Evolutionary conservation across 2,888 invertebrate genomes (phyloP).

Genomic region (Beris chalybata): DNA sequence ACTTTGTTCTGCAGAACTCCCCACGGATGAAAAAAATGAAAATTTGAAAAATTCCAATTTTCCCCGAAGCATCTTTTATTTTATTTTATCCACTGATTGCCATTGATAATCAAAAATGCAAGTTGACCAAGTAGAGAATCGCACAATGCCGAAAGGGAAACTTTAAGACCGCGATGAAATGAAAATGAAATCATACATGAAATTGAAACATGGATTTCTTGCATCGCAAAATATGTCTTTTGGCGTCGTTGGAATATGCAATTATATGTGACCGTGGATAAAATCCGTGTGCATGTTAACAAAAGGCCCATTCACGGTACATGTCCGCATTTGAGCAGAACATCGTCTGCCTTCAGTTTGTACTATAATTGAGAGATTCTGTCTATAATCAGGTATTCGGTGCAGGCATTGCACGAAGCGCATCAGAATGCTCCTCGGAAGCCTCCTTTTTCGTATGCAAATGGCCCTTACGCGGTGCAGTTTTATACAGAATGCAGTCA

Average conservation of each 20-base stretch:
- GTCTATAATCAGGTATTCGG: constrained; percentile 26
- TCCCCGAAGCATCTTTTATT: too few relatives aligned
- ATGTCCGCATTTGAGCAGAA: constrained; percentile 8
- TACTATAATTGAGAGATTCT: constrained; percentile 19
- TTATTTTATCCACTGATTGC: too few relatives aligned
- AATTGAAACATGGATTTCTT: constrained; percentile 30
- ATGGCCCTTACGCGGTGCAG: constrained; percentile 13
- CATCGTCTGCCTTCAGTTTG: constrained; percentile 14
- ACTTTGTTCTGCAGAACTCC: too few relatives aligned
- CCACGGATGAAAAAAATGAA: too few relatives aligned
- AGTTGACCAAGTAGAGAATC: too few relatives aligned
- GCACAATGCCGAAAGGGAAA: too few relatives aligned
- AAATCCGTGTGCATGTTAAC: constrained; percentile 15
- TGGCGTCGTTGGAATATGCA: constrained; percentile 29
- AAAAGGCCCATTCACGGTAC: constrained; percentile 19
- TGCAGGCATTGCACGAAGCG: background rate
- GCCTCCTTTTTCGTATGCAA: constrained; percentile 25
- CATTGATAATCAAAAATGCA: too few relatives aligned
- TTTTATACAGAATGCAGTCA: constrained; percentile 19
- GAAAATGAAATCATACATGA: constrained; percentile 29
- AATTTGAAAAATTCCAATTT: too few relatives aligned
- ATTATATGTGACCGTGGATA: constrained; percentile 29
- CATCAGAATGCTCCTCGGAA: constrained; percentile 3
- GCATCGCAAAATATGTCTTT: constrained; percentile 31
- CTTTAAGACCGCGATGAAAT: constrained; percentile 5